Base-by-base conservation (phyloP, 64 coral and sea anemone species). In the Montipora efflorescens region DNA sequence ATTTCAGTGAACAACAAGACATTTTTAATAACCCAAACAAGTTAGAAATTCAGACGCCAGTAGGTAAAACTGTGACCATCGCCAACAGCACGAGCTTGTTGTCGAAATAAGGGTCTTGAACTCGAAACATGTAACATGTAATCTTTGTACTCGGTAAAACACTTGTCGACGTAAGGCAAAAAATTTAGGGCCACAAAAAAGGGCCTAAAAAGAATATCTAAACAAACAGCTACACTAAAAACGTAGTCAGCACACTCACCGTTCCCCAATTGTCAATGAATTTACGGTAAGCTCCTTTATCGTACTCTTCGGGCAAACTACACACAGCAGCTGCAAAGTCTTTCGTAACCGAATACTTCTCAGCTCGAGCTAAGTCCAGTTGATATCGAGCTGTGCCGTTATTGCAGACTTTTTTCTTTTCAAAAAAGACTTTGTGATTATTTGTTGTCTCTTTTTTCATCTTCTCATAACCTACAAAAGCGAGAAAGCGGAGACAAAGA, bases 231-330 rank as follows among this genome's bases (percentile, higher is more conserved):
- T 22, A 3, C 0, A 75, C 8, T 75, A n/a, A 75, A 28, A 28
- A 75, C n/a, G 5, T 5, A 75, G 7, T 75, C 7, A 16, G 3
- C 18, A 19, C 75, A 80, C 91, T 71, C 57, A 93, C 91, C 48
- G 91, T 93, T 79, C 91, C 91, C 91, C 91, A 93, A 8, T 68
- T 59, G 22, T 93, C 84, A 13, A 93, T n/a, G 49, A 93, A 93
- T 19, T 47, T 58, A 59, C 51, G 49, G 59, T 93, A 93, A 45
- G 20, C 20, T 5, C 21, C 43, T 13, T 28, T 2, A 14, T 75
- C 53, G 20, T 72, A 88, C 59, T 52, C 49, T 4, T 48, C 20
- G 0, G 91, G 91, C 10, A 93, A 87, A 14, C 21, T 3, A 36
- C 91, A 93, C 3, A 93, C 84, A 36, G 91, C 59, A 44, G 62